phyloP scores from a whole-genome alignment of 2,797 vertebrate species.

The Amblyraja radiata region DNA sequence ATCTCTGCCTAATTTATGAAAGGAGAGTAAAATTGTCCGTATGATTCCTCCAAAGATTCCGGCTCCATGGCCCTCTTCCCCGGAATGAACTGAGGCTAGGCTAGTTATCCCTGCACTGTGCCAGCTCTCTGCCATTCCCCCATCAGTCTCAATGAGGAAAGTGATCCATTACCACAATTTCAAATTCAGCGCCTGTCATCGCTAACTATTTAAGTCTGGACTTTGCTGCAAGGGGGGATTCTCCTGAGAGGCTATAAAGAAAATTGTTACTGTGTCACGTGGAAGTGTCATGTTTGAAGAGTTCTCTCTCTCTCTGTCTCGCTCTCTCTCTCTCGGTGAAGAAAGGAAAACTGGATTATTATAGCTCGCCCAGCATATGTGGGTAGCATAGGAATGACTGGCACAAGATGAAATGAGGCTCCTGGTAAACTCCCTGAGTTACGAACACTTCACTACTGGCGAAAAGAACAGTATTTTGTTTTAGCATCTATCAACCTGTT shows the following conservation, averaged over 20 bases:
- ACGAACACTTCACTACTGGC: background rate
- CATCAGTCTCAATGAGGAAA: constrained; percentile 22
- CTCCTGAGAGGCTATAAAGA: constrained; percentile 27
- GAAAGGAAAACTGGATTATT: constrained; percentile 29
- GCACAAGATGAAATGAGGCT: background rate
- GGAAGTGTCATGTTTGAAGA: background rate
- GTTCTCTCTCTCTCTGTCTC: constrained; percentile 5
- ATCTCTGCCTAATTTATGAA: constrained; percentile 14
- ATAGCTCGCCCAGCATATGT: background rate
- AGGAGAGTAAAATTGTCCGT: background rate
- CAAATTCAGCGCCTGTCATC: constrained; percentile 25
- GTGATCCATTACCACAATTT: constrained; percentile 23
- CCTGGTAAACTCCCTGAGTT: background rate
- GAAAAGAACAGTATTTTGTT: background rate
- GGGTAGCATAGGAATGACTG: background rate
- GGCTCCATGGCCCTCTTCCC: background rate
- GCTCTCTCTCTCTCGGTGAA: constrained; percentile 1
- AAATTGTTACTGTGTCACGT: constrained; percentile 4
- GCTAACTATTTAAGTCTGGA: constrained; percentile 11
- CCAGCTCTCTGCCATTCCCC: background rate
- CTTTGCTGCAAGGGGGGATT: background rate
- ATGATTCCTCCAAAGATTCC: constrained; percentile 28
- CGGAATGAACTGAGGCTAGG: background rate
- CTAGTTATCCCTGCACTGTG: constrained; percentile 9
- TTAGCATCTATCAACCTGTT: background rate